Evolutionary conservation across 2,888 invertebrate species (phyloP).

Genomic region (Torymus auratus): DNA sequence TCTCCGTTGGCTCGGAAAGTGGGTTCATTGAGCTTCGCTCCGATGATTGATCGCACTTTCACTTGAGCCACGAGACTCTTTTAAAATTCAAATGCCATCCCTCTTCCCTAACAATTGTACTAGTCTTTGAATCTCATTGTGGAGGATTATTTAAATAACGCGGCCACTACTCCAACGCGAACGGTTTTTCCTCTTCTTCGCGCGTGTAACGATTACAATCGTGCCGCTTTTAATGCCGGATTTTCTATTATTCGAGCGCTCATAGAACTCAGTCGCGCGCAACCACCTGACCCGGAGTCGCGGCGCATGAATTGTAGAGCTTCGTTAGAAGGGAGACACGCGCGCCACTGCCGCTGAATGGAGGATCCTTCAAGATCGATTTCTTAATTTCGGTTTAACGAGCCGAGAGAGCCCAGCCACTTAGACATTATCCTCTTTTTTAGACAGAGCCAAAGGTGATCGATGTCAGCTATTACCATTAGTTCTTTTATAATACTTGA

Average conservation of each 20-base stretch:
- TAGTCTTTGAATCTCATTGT: constrained; percentile 8
- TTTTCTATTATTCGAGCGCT: no score
- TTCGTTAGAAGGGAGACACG: constrained; percentile 9
- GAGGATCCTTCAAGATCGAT: constrained; percentile 4
- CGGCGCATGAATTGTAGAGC: constrained; percentile 11
- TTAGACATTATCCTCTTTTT: no score
- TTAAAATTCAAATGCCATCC: constrained; percentile 27
- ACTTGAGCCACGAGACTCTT: not conserved
- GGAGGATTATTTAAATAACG: constrained; percentile 33
- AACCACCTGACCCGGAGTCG: not conserved
- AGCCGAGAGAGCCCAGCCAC: not conserved
- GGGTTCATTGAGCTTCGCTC: constrained; percentile 1
- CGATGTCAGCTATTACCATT: no score
- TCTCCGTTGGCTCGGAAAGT: not conserved
- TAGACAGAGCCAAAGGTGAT: no score
- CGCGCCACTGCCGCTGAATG: no score
- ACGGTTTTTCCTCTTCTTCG: not conserved
- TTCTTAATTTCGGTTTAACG: constrained; percentile 40
- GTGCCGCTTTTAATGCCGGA: no score
- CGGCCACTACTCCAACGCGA: not conserved
- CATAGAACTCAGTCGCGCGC: not conserved
- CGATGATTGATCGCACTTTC: constrained; percentile 36
- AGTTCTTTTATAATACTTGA: no score
- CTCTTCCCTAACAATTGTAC: not conserved
- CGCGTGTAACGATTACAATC: not conserved